phyloP scores from a whole-genome alignment of 2,888 invertebrate genomes.

The Chaitophorus viminalis region DNA sequence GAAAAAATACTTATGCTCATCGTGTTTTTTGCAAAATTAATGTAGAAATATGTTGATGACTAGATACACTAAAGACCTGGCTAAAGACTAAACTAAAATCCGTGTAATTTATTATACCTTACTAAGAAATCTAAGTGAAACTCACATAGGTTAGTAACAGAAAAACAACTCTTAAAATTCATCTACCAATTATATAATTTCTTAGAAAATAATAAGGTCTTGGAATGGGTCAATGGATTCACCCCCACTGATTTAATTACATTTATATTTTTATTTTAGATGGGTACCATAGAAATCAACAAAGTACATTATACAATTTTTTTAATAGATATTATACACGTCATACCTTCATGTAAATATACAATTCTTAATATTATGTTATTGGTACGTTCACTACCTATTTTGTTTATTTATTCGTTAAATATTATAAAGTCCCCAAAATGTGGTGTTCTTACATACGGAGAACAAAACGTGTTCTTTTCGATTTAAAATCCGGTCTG shows the following conservation, averaged over 20 bases:
- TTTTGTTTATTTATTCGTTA: background rate
- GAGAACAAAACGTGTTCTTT: conserved; percentile 30
- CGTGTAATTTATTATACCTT: conserved; percentile 29
- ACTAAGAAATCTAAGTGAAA: conserved; percentile 23
- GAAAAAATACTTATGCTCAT: conserved; percentile 29
- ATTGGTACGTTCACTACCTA: background rate
- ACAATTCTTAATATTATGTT: background rate
- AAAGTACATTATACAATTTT: background rate
- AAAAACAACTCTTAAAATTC: conserved; percentile 15
- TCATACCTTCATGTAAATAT: background rate
- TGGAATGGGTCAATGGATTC: background rate
- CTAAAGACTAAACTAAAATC: background rate
- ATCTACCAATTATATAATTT: background rate
- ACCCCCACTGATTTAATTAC: background rate
- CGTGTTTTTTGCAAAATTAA: conserved; percentile 16
- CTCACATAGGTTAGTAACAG: background rate
- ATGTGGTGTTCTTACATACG: background rate
- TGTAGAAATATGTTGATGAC: background rate
- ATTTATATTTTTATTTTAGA: background rate
- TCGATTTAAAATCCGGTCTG: conserved; percentile 4
- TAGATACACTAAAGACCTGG: background rate
- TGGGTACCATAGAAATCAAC: background rate
- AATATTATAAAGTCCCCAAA: background rate
- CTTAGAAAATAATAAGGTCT: background rate
- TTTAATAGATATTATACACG: background rate